Conservation (phyloP, 2,113 vertebrate species). For the Tragelaphus strepsiceros region DNA sequence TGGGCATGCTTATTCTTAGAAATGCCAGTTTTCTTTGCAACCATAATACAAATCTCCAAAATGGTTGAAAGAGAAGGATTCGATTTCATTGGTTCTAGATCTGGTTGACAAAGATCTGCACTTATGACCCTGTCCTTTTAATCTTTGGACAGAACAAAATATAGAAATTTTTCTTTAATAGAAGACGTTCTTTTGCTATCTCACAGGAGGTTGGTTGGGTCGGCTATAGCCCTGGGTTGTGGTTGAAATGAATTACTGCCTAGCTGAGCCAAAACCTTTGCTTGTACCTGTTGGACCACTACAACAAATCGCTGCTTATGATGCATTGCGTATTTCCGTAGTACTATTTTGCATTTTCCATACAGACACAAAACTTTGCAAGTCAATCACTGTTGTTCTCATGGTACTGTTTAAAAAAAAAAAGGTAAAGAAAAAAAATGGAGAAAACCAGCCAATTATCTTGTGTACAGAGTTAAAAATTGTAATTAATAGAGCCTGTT, state of each 20-base stretch:
- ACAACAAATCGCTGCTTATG: conserved; percentile 90
- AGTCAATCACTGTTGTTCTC: conserved; percentile 95
- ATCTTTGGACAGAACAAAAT: conserved; percentile 67
- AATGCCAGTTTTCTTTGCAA: conserved; percentile 64
- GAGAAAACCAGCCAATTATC: conserved; percentile 86
- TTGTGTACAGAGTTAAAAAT: conserved; percentile 91
- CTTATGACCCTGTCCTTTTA: conserved; percentile 68
- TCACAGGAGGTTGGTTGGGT: conserved; percentile 76
- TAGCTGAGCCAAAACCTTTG: conserved; percentile 95
- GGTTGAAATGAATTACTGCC: conserved; percentile 90
- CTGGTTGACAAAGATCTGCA: conserved; percentile 67
- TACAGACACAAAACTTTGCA: conserved; percentile 83
- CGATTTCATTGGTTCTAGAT: conserved; percentile 7
- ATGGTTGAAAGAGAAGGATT: conserved; percentile 21
- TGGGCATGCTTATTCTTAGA: conserved; percentile 41
- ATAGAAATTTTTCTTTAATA: conserved; percentile 29
- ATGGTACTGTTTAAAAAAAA: conserved; percentile 93
- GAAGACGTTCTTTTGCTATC: conserved; percentile 58
- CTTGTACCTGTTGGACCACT: conserved; percentile 86
- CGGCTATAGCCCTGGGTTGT: conserved; percentile 80
- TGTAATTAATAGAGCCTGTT: conserved; percentile 95
- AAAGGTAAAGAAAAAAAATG: conserved; percentile 72
- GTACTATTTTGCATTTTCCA: conserved; percentile 86
- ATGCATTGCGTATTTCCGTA: conserved; percentile 87
- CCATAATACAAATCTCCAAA: not conserved